Evolutionary conservation across 2,888 invertebrate genomes (phyloP), one percentile per base, ranked within the genome.

Genomic region (Prostheceraeus crozeri): DNA sequence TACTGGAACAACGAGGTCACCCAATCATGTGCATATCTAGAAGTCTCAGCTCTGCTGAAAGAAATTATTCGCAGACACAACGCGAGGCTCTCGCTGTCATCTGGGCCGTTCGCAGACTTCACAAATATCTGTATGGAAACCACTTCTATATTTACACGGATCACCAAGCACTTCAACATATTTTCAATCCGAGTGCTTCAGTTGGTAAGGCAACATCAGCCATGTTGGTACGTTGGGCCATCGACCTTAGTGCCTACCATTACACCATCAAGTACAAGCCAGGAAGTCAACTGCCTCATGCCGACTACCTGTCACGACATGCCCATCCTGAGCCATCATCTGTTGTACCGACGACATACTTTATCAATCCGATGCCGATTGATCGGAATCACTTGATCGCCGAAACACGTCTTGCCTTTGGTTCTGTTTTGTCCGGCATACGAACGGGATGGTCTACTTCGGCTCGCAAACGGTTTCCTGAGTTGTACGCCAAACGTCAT

Each of bases 161-260:
- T 25, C 48, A 48, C 27, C 48, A 48, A 19, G 48, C 27, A 48
- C 28, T 40, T 6, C 40, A 40, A 40, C 19, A 40, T 19, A 40
- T 40, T 4, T 8, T 40, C 6, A 40, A 40, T 40, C 19, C 40
- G 25, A 30, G 28, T 10, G 28, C 25, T 48, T 48, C 48, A 4
- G 8, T 48, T 6, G 28, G 6, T 30, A 48, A 23, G 23, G 48
- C 48, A 28, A 48, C 48, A 11, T 48, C 25, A 28, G 28, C 23
- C 48, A 48, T 48, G 48, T 30, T 48, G 4, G 4, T 28, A 30
- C 23, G 48, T 25, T 48, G 48, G 48, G 48, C 48, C 28, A 14
- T 48, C 6, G 48, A 48, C 16, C 48, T 48, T 25, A 48, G 23
- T 48, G 48, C 48, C 48, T 48, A 48, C 48, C 23, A 48, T 6